phyloP scores from a whole-genome alignment of 2,888 invertebrate species.

The Parnassius apollo region DNA sequence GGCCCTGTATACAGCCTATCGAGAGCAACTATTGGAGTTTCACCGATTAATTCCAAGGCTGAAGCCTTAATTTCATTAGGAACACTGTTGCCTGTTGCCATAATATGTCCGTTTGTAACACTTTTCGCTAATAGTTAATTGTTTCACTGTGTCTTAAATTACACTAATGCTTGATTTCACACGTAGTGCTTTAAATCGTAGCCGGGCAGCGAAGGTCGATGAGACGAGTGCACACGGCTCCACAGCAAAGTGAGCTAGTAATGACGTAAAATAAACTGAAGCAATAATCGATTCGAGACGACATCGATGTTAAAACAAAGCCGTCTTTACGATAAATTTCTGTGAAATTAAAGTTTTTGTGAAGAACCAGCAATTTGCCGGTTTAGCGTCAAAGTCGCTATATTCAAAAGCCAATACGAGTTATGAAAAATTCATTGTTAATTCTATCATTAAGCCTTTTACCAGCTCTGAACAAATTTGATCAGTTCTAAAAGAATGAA shows the following conservation, averaged over 20 bases:
- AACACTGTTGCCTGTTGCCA: constrained; percentile 30
- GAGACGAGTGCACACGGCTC: constrained; percentile 19
- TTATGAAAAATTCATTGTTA: no score
- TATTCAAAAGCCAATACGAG: no score
- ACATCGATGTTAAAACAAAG: constrained; percentile 2
- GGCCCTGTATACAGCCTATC: constrained; percentile 67
- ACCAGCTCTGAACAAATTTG: no score
- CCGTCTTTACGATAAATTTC: constrained; percentile 2
- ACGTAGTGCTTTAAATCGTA: constrained; percentile 20
- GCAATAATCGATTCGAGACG: constrained; percentile 4
- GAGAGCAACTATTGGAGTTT: constrained; percentile 70
- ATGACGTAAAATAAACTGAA: constrained; percentile 12
- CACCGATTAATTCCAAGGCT: constrained; percentile 69
- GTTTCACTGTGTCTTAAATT: constrained; percentile 8
- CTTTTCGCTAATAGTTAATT: constrained; percentile 9
- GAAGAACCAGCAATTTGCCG: no score
- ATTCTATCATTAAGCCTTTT: no score
- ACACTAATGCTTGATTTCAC: constrained; percentile 12
- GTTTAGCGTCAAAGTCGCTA: no score
- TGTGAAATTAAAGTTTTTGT: no score
- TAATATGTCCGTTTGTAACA: not conserved
- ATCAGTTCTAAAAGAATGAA: no score
- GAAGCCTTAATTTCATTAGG: constrained; percentile 65
- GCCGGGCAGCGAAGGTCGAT: constrained; percentile 21
- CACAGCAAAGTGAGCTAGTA: not conserved